Conservation (phyloP, 2,888 invertebrate genomes). For the Perizoma flavofasciatum region DNA sequence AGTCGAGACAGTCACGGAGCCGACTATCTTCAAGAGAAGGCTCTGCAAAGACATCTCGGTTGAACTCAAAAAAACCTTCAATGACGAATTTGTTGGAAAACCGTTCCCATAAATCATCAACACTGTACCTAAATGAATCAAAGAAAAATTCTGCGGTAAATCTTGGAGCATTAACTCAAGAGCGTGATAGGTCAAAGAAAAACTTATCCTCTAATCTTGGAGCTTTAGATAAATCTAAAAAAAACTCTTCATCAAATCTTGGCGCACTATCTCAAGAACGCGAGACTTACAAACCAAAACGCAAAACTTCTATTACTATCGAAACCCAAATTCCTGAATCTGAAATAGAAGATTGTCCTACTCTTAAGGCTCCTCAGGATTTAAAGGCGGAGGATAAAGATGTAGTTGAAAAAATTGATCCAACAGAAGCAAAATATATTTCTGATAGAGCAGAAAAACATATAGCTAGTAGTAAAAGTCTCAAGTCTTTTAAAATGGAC, state of each 20-base stretch:
- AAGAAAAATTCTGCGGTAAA: slow-evolving; percentile 75
- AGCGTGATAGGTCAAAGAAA: slow-evolving; percentile 58
- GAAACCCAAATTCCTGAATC: slow-evolving; percentile 75
- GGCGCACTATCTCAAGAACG: slow-evolving; percentile 65
- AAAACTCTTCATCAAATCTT: slow-evolving; percentile 71
- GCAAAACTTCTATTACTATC: slow-evolving; percentile 68
- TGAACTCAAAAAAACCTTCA: slow-evolving; percentile 75
- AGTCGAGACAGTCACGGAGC: slow-evolving; percentile 74
- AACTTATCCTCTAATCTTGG: slow-evolving; percentile 71
- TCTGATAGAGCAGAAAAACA: slow-evolving; percentile 70
- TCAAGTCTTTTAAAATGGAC: slow-evolving; percentile 74
- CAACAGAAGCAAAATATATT: slow-evolving; percentile 67
- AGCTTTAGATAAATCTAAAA: slow-evolving; percentile 65
- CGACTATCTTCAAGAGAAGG: slow-evolving; percentile 70
- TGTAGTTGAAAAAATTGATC: slow-evolving; percentile 70
- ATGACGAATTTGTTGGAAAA: slow-evolving; percentile 76
- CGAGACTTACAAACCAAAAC: slow-evolving; percentile 67
- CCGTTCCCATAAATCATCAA: slow-evolving; percentile 74
- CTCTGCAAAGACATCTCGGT: slow-evolving; percentile 72
- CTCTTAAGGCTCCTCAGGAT: slow-evolving; percentile 78
- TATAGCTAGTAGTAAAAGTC: slow-evolving; percentile 63
- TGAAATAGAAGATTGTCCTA: slow-evolving; percentile 80
- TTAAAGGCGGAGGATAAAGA: slow-evolving; percentile 80
- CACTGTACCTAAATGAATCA: slow-evolving; percentile 77
- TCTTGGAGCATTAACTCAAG: slow-evolving; percentile 63